A percentile compares a stretch with the other conserved stretches of the same genome.
phyloP scores from a whole-genome alignment of 2,888 invertebrate species.

The Himalopsyche japonica region DNA sequence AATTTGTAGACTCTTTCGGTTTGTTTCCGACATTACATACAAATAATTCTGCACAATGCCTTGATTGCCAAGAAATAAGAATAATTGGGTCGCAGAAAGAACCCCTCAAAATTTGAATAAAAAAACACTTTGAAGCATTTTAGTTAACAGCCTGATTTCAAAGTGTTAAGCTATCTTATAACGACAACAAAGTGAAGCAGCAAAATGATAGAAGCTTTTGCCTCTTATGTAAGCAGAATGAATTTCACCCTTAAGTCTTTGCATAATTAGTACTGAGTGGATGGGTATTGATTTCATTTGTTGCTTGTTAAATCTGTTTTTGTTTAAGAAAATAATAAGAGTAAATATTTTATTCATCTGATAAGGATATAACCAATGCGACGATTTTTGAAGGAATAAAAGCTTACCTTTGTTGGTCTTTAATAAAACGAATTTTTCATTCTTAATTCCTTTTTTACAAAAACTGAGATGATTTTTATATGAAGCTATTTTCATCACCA shows the following conservation, averaged over 20 bases:
- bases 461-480: too few relatives aligned
- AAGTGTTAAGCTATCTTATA: not conserved
- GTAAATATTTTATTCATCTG: too few relatives aligned
- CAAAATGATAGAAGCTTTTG: not conserved
- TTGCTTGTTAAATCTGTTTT: not conserved
- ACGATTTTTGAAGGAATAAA: too few relatives aligned
- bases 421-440: too few relatives aligned
- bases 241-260: not conserved
- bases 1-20: too few relatives aligned
- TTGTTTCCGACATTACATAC: too few relatives aligned
- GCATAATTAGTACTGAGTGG: not conserved
- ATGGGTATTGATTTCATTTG: not conserved
- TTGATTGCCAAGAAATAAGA: not conserved
- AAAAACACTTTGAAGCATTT: not conserved
- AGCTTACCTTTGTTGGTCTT: too few relatives aligned
- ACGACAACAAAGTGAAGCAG: not conserved
- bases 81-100: not conserved
- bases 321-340: not conserved
- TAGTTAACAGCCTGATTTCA: not conserved
- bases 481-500: too few relatives aligned
- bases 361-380: too few relatives aligned
- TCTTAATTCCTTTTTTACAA: too few relatives aligned
- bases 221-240: not conserved
- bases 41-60: too few relatives aligned
- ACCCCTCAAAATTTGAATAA: not conserved